Evolutionary conservation across 37 sponge, comb jelly and placozoan genomes (phyloP).

Genomic region (Tethya wilhelma): DNA sequence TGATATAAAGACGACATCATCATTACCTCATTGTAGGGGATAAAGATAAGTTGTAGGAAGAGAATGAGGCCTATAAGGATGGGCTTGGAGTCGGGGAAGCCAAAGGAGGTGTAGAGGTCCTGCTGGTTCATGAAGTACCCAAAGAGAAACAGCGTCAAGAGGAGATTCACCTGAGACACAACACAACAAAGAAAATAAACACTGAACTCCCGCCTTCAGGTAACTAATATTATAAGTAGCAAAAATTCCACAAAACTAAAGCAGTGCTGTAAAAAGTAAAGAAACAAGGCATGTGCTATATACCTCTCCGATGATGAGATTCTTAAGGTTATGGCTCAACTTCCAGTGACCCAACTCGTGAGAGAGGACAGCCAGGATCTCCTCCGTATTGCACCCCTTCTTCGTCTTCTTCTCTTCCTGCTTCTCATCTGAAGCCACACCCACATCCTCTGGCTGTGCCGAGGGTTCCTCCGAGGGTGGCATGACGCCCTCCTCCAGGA

Average conservation of each 20-base stretch:
- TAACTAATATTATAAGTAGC: neutral
- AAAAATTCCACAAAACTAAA: no score
- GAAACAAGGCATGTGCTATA: neutral
- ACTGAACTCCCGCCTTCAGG: no score
- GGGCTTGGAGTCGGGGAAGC: constrained; percentile 84
- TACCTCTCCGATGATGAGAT: constrained; percentile 34
- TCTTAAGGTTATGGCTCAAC: constrained; percentile 81
- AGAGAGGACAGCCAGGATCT: constrained; percentile 88
- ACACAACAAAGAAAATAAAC: neutral
- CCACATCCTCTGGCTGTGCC: neutral
- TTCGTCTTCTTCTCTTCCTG: constrained; percentile 19
- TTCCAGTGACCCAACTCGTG: constrained; percentile 99
- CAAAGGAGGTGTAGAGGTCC: constrained; percentile 86
- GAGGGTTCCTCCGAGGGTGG: neutral
- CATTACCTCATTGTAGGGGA: constrained; percentile 71
- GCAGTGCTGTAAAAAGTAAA: no score
- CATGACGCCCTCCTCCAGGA: constrained; percentile 72
- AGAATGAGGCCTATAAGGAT: constrained; percentile 88
- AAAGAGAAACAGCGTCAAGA: constrained; percentile 77
- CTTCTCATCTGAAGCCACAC: constrained; percentile 1
- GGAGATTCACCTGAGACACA: constrained; percentile 56
- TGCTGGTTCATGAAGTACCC: constrained; percentile 81
- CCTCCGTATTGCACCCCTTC: constrained; percentile 83
- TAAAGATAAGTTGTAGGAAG: constrained; percentile 67
- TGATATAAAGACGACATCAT: no score